Conservation (phyloP, 2,113 vertebrate genomes). For the Camelus bactrianus region DNA sequence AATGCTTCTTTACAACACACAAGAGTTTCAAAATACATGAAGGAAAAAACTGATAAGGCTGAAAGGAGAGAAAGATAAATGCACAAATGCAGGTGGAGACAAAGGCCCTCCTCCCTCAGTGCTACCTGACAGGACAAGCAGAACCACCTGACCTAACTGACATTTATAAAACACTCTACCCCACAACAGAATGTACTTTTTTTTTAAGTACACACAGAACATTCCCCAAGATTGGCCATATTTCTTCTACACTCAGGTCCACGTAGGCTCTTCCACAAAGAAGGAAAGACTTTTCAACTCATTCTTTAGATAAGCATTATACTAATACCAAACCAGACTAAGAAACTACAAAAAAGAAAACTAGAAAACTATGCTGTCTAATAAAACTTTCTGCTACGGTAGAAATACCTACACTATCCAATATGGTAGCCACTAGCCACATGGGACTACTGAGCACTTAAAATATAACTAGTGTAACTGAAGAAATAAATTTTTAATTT, state of each 20-base stretch:
- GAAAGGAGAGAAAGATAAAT: neutral
- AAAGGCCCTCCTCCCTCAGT: neutral
- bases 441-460: neutral
- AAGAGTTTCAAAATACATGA: neutral
- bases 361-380: no score
- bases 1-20: neutral
- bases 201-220: neutral
- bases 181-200: neutral
- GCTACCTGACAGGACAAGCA: neutral
- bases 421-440: neutral
- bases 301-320: neutral
- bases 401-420: neutral
- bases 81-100: neutral
- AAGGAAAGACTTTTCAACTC: neutral
- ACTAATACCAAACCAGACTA: neutral
- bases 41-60: neutral
- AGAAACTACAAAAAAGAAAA: neutral
- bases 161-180: neutral
- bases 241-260: neutral
- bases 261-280: neutral
- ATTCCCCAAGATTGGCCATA: neutral
- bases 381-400: neutral
- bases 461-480: neutral
- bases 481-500: neutral
- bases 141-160: neutral